Conservation (phyloP, 2,113 vertebrate genomes). For the Eulacestoma nigropectus region DNA sequence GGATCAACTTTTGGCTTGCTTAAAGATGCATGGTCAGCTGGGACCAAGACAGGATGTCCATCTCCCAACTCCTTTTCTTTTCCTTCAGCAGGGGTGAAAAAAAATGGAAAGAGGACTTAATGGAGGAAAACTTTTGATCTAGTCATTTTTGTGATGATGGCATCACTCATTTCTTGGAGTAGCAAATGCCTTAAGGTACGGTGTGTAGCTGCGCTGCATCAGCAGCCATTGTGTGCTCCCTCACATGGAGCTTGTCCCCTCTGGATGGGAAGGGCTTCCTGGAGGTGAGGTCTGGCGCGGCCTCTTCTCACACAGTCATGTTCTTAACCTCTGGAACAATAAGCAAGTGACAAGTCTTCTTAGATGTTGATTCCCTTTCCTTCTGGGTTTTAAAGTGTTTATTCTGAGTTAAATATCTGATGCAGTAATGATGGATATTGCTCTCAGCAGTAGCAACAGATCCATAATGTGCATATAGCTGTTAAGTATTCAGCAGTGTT, state of each 20-base stretch:
- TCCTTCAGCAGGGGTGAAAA: not conserved
- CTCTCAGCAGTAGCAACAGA: not conserved
- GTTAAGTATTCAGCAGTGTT: not conserved
- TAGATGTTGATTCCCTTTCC: not conserved
- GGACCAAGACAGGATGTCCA: not conserved
- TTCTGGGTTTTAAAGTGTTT: conserved; percentile 2
- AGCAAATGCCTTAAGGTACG: not conserved
- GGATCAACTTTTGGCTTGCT: not conserved
- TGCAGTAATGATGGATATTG: not conserved
- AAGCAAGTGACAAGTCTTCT: too few species aligned
- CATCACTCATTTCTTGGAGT: not conserved
- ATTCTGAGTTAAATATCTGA: conserved; percentile 31
- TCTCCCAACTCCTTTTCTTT: not conserved
- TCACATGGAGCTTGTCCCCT: not conserved
- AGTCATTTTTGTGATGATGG: not conserved
- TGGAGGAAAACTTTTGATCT: not conserved
- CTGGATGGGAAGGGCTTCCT: not conserved
- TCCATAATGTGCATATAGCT: not conserved
- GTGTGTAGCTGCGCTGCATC: not conserved
- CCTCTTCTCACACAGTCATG: not conserved
- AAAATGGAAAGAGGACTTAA: not conserved
- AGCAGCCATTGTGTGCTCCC: not conserved
- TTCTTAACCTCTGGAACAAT: too few species aligned
- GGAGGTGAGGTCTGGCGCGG: not conserved
- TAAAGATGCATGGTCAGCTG: not conserved